Conservation (phyloP, 2,888 invertebrate genomes). For the Chromoteleia sp. region DNA sequence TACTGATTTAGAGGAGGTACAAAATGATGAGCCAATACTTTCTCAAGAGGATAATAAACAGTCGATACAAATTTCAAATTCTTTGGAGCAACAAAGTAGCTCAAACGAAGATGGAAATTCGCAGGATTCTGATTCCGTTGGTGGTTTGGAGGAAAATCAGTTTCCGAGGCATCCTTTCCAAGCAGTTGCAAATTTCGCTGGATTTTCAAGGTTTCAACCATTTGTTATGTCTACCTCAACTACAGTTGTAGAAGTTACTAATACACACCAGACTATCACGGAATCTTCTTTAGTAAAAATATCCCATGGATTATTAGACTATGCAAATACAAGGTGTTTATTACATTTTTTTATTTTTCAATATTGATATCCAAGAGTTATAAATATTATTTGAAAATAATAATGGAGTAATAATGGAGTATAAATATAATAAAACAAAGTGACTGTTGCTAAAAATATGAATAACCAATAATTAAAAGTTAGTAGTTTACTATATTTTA, state of each 20-base stretch:
- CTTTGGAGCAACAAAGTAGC: slow-evolving; percentile 76
- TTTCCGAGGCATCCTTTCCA: slow-evolving; percentile 80
- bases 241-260: slow-evolving; percentile 74
- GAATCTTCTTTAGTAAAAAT: slow-evolving; percentile 80
- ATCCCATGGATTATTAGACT: slow-evolving; percentile 82
- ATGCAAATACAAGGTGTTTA: slow-evolving; percentile 81
- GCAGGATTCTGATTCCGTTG: slow-evolving; percentile 78
- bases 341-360: too few relatives aligned
- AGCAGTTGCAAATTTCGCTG: slow-evolving; percentile 81
- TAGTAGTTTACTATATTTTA: too few relatives aligned
- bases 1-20: slow-evolving; percentile 77
- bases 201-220: slow-evolving; percentile 82
- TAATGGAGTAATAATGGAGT: too few relatives aligned
- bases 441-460: too few relatives aligned
- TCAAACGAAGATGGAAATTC: slow-evolving; percentile 80
- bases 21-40: slow-evolving; percentile 72
- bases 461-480: too few relatives aligned
- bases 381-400: too few relatives aligned
- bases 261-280: slow-evolving; percentile 77
- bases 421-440: too few relatives aligned
- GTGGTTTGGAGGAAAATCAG: slow-evolving; percentile 76
- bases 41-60: slow-evolving; percentile 68
- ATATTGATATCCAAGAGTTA: too few relatives aligned
- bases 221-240: slow-evolving; percentile 81
- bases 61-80: slow-evolving; percentile 73